These are phyloP conservation scores for Platycercus adscitus DNA, from an alignment of 2,113 vertebrate genomes.

Conservation along the genomic window DNA sequence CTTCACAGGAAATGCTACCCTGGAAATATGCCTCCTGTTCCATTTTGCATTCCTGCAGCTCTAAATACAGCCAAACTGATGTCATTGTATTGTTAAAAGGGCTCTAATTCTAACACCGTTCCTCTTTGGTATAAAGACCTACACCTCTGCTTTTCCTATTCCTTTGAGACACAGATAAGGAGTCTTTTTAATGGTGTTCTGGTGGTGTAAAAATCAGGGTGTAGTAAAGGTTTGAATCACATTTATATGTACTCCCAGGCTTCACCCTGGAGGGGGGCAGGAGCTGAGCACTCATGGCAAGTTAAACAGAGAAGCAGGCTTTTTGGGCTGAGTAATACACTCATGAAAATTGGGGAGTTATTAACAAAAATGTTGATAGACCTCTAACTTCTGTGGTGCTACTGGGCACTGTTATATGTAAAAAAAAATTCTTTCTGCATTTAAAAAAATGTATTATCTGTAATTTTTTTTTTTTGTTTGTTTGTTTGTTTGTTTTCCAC, in stretches of 20 bases:
- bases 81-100: not conserved
- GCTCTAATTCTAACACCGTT: not conserved
- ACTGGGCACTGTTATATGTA: not conserved
- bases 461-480: slow-evolving; percentile 3
- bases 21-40: slow-evolving; percentile 31
- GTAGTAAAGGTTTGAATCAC: not conserved
- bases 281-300: not conserved
- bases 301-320: not conserved
- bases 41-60: slow-evolving; percentile 33
- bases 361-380: slow-evolving; percentile 46
- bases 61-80: slow-evolving; percentile 9
- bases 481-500: slow-evolving; percentile 22
- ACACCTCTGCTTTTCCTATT: not conserved
- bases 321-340: slow-evolving; percentile 15
- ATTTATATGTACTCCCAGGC: not conserved
- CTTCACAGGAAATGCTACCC: slow-evolving; percentile 1
- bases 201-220: not conserved
- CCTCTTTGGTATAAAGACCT: not conserved
- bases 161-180: not conserved
- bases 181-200: not conserved
- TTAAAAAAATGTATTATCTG: slow-evolving; percentile 32
- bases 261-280: not conserved
- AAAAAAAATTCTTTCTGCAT: not conserved
- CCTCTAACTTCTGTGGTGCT: slow-evolving; percentile 34
- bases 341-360: slow-evolving; percentile 11